These are phyloP conservation scores for Campoletis raptor DNA, from an alignment of 2,888 invertebrate genomes.

Conservation along the genomic window DNA sequence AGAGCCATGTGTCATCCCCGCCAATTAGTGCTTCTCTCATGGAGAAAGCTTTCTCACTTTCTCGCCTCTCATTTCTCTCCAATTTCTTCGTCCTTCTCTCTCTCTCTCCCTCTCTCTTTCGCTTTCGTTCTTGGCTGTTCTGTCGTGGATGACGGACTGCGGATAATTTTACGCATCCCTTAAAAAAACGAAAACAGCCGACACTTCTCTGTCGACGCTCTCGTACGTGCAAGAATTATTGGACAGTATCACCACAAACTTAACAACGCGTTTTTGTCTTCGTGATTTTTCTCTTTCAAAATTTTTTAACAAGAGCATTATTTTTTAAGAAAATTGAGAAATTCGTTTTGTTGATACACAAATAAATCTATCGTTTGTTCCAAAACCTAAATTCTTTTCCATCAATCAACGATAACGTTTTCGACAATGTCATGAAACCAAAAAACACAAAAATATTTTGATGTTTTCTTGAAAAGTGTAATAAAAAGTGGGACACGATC, in stretches of 20 bases:
- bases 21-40: slow-evolving; percentile 80
- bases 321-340: background rate
- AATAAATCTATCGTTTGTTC: background rate
- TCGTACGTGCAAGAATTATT: slow-evolving; percentile 66
- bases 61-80: slow-evolving; percentile 57
- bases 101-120: slow-evolving; percentile 21
- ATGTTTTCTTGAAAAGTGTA: too few relatives aligned
- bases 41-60: slow-evolving; percentile 72
- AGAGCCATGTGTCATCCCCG: slow-evolving; percentile 83
- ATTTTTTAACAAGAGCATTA: background rate
- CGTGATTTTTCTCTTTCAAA: background rate
- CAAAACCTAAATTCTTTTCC: background rate
- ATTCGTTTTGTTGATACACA: background rate
- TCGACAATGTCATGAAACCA: too few relatives aligned
- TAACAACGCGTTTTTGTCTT: background rate
- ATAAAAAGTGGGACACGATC: too few relatives aligned
- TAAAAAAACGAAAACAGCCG: slow-evolving; percentile 62
- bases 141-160: slow-evolving; percentile 73
- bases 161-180: slow-evolving; percentile 81
- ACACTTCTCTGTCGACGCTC: slow-evolving; percentile 73
- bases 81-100: slow-evolving; percentile 36
- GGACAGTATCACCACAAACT: background rate
- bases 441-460: too few relatives aligned
- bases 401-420: background rate
- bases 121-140: background rate